Evolutionary conservation across 2,113 vertebrate genomes (phyloP).

Genomic region (Erythrocercus mccallii): DNA sequence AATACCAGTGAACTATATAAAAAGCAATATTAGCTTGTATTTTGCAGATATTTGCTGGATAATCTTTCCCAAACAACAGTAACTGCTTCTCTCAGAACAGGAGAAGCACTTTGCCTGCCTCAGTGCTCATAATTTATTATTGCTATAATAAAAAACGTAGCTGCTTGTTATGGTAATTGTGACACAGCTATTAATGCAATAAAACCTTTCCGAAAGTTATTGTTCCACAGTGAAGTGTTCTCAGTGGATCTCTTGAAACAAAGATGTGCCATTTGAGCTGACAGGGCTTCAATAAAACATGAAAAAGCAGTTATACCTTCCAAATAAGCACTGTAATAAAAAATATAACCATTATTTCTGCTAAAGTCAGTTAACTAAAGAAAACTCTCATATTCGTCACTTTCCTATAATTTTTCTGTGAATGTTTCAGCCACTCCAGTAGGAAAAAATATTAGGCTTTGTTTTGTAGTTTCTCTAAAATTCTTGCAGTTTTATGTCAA

Average conservation of each 20-base stretch:
- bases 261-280: not conserved
- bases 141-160: not conserved
- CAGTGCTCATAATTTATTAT: slow-evolving; percentile 4
- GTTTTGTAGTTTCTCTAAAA: not conserved
- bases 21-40: not conserved
- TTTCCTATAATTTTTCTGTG: not conserved
- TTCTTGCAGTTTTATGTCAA: not conserved
- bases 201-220: slow-evolving; percentile 18
- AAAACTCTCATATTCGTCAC: not conserved
- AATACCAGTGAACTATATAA: not conserved
- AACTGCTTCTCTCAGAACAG: not conserved
- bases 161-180: slow-evolving; percentile 38
- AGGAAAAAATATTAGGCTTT: not conserved
- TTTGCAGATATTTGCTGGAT: not conserved
- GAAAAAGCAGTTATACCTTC: slow-evolving; percentile 11
- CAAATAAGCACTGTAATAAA: not conserved
- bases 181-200: slow-evolving; percentile 27
- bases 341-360: not conserved
- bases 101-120: not conserved
- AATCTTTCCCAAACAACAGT: not conserved
- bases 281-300: not conserved
- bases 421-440: not conserved
- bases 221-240: slow-evolving; percentile 20
- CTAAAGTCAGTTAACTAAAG: not conserved
- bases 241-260: slow-evolving; percentile 37